A percentile compares a stretch with the other conserved stretches of the same genome.
Evolutionary conservation across 2,797 vertebrate species (phyloP).

Genomic region (Xenentodon cancila): DNA sequence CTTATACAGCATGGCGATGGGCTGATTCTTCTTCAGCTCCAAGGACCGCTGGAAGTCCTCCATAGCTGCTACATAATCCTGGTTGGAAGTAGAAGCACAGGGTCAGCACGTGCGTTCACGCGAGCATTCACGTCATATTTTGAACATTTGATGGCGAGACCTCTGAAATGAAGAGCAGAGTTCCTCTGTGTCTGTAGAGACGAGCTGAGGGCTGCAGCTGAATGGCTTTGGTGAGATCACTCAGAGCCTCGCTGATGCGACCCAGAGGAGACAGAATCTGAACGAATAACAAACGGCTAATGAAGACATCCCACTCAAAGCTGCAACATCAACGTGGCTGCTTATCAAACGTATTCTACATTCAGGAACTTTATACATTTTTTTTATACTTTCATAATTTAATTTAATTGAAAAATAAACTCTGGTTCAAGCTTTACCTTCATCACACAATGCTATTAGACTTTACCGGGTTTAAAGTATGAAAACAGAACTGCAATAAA

Average conservation of each 20-base stretch:
- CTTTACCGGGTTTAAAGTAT: not conserved
- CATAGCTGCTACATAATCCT: slow-evolving; percentile 96
- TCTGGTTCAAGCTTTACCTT: too few species aligned
- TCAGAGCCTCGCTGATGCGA: slow-evolving; percentile 94
- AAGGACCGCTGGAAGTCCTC: slow-evolving; percentile 96
- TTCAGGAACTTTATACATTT: too few species aligned
- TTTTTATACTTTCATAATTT: too few species aligned
- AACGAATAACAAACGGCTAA: slow-evolving; percentile 13
- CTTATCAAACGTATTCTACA: too few species aligned
- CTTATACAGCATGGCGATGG: slow-evolving; percentile 97
- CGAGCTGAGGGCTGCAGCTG: slow-evolving; percentile 94
- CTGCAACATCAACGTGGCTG: not conserved
- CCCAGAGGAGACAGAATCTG: slow-evolving; percentile 96
- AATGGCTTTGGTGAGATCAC: slow-evolving; percentile 95
- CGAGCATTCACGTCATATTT: not conserved
- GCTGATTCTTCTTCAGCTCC: slow-evolving; percentile 95
- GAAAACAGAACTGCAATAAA: not conserved
- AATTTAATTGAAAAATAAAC: too few species aligned
- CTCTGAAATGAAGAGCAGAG: slow-evolving; percentile 98
- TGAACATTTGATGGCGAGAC: slow-evolving; percentile 56
- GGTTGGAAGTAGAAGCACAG: not conserved
- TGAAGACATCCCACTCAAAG: not conserved
- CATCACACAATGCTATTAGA: not conserved
- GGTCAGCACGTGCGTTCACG: not conserved
- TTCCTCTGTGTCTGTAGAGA: slow-evolving; percentile 93